Base-by-base conservation (phyloP, 2,797 vertebrate species). In the Numenius phaeopus region DNA sequence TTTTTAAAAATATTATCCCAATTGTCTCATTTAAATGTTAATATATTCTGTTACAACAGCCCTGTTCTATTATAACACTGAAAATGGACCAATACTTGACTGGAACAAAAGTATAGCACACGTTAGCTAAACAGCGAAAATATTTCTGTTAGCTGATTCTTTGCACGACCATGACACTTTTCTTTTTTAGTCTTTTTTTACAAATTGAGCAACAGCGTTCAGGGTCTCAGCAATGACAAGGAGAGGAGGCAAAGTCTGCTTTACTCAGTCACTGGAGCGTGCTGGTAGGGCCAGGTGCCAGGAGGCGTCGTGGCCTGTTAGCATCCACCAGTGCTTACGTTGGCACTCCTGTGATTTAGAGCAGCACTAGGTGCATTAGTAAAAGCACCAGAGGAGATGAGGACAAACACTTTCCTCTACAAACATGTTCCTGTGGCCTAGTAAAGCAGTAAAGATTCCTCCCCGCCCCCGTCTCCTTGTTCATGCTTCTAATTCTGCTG, bases 321-420 rank as follows among this genome's bases (percentile, higher is more conserved):
- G 32, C 57, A 67, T 29, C 62, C 7, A 2, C 32, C 65, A 10
- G 0, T 5, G 9, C 12, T 57, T 54, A 1, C 0, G 2, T 7
- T 18, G 32, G 52, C 57, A 12, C 15, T n/a, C 5, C 50, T 40
- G 59, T 57, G 37, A 12, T 39, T 67, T 26, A 26, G 5, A 34
- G 34, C 86, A 82, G 55, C 42, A 1, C 27, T 5, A 4, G 27
- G 4, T 37, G 24, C 34, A 8, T 15, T 52, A 39, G 64, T 10
- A 71, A 46, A 3, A 26, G 58, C 22, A 15, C 54, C 29, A 10
- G 37, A 64, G 69, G 30, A 55, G 55, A 14, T 10, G 19, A 57
- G 46, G 32, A 52, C 3, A 34, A 65, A 20, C 7, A 4, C 4
- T 69, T 47, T 64, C 50, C 21, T 44, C 65, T 69, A 8, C 18